Base-by-base conservation (phyloP, 2,113 vertebrate genomes). In the Anhinga rufa region DNA sequence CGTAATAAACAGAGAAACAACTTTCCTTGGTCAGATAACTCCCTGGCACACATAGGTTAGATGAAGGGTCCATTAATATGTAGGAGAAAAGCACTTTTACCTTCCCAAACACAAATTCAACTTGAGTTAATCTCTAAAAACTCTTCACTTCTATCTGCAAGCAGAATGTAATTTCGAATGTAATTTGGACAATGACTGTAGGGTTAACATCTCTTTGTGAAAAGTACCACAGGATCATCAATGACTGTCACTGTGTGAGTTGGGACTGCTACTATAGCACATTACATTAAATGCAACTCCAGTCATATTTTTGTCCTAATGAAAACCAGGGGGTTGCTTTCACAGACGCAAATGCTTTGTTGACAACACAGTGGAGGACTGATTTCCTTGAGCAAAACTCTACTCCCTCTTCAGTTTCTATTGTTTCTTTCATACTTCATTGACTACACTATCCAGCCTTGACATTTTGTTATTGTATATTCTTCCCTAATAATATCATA, bases 381-480 rank as follows among this genome's bases (percentile, higher is more conserved):
- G 28, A 92, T 88, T 93, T 96, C 77, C 92, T 93, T 94, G 48
- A 94, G 86, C 92, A 91, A 92, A 95, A 95, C 44, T 83, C 82
- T 84, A 65, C 55, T 75, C 46, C 26, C 42, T 92, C 65, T 92
- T 82, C 77, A 75, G 57, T 78, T 93, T 71, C 76, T 65, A 82
- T 88, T 93, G 88, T 90, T 94, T 81, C 65, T 84, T 91, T 94
- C 88, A 86, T 95, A 95, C 80, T 97, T 95, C 93, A 95, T 46
- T 95, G 93, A 86, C 82, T 81, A 61, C 44, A 62, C 82, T 79
- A 93, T 57, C 83, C 86, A 93, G 61, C 83, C 91, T 82, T 96
- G 93, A 92, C 93, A 93, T 94, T 95, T 86, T 92, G 48, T 93
- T 95, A 92, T 88, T 95, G 93, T 91, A 96, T 82, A 95, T 82